Evolutionary conservation across 2,888 invertebrate species (phyloP), one percentile per base, ranked within the genome.

Genomic region (Hirtodrosophila histrioides): DNA sequence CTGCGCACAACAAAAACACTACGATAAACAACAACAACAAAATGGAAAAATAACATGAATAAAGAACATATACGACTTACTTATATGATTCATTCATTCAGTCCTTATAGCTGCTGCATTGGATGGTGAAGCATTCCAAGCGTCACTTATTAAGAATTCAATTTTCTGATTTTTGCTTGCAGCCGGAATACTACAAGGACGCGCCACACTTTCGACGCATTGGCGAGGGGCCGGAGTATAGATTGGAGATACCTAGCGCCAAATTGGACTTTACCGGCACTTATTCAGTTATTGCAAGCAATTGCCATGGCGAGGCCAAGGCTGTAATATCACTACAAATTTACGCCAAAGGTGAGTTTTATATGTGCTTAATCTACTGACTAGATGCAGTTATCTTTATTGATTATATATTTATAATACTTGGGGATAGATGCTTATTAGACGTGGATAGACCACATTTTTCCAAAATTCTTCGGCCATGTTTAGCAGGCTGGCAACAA

Each of bases 111-210:
- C 61, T 40, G 27, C 61, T 40, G 67, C 56, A 33, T 51, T 43
- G 9, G 53, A 33, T n/a, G 29, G 9, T 17, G 10, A 31, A 29
- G 44, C 46, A 44, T 44, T 66, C 50, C 43, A 45, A 45, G 11
- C 45, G 41, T 41, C 27, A 66, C 29, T 53, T 58, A 43, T 51
- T 53, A 44, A 17, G 10, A 40, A 61, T 41, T 27, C 12, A 4
- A 17, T 6, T 24, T 6, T 35, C 41, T 39, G 10, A 36, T 93
- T 27, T 27, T 31, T 31, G 31, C 31, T 31, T 92, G 6, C 93
- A 97, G 97, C 95, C 97, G 75, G 96, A 96, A 89, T 97, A 97
- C 89, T 97, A 97, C 91, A 94, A 95, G 76, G 97, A 97, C 93
- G 95, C 96, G n/a, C 93, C 94, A 3, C 95, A 96, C 89, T 97